A percentile compares a stretch with the other conserved stretches of the same genome.
Evolutionary conservation across 2,888 invertebrate genomes (phyloP).

Genomic region (Rhagonycha fulva): DNA sequence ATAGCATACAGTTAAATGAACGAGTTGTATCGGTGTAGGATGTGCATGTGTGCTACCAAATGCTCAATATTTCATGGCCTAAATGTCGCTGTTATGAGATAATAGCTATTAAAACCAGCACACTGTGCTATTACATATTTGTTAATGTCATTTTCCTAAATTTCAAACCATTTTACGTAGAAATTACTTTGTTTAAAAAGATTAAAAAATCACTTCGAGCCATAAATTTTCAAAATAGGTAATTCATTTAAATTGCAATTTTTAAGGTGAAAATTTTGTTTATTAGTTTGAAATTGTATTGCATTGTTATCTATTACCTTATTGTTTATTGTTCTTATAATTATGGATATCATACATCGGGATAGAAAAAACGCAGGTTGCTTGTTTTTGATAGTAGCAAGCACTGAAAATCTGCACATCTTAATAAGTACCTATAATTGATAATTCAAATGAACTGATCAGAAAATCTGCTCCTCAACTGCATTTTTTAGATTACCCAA

Average conservation of each 20-base stretch:
- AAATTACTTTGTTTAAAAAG: background rate
- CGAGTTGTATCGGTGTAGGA: slow-evolving; percentile 44
- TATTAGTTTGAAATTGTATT: background rate
- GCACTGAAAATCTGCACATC: too few relatives aligned
- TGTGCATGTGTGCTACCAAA: slow-evolving; percentile 47
- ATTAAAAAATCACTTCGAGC: background rate
- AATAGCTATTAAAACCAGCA: slow-evolving; percentile 51
- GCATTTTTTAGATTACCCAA: too few relatives aligned
- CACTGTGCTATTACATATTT: slow-evolving; percentile 48
- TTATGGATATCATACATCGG: too few relatives aligned
- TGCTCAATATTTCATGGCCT: slow-evolving; percentile 51
- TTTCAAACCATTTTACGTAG: slow-evolving; percentile 23
- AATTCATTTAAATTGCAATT: background rate
- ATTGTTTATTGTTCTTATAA: too few relatives aligned
- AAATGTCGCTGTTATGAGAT: slow-evolving; percentile 52
- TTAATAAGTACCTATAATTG: too few relatives aligned
- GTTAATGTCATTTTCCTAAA: slow-evolving; percentile 44
- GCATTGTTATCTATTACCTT: too few relatives aligned
- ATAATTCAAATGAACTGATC: too few relatives aligned
- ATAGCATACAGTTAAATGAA: slow-evolving; percentile 47
- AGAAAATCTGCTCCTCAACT: too few relatives aligned
- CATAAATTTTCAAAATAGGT: background rate
- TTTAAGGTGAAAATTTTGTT: background rate
- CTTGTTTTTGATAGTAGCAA: too few relatives aligned
- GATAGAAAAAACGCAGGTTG: too few relatives aligned